A percentile compares a stretch with the other conserved stretches of the same genome.
Evolutionary conservation across 2,113 vertebrate genomes (phyloP).

Genomic region (Crotalus horridus): DNA sequence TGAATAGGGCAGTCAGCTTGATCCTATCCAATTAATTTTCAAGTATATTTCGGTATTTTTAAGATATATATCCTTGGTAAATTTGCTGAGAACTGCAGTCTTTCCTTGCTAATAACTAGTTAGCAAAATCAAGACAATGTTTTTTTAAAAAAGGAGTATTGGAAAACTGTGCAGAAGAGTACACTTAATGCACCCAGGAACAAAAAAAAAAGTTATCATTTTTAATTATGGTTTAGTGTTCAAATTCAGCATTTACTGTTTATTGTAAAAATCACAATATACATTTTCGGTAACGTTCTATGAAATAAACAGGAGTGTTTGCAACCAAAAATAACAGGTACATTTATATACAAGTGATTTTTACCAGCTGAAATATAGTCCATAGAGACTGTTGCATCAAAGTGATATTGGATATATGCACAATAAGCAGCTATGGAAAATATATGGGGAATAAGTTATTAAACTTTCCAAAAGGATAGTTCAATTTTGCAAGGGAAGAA

Average conservation of each 20-base stretch:
- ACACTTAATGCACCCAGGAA: slow-evolving; percentile 1
- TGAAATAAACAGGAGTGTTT: slow-evolving; percentile 16
- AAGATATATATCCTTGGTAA: not conserved
- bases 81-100: not conserved
- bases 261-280: not conserved
- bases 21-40: not conserved
- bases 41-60: not conserved
- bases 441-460: slow-evolving; percentile 13
- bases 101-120: not conserved
- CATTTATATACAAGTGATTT: slow-evolving; percentile 31
- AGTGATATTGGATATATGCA: not conserved
- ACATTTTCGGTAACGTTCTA: slow-evolving; percentile 33
- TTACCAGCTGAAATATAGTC: slow-evolving; percentile 28
- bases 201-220: not conserved
- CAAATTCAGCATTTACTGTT: slow-evolving; percentile 27
- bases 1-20: not conserved
- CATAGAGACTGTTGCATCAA: not conserved
- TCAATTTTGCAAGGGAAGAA: slow-evolving; percentile 37
- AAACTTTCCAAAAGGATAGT: slow-evolving; percentile 46
- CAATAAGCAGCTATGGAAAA: slow-evolving; percentile 24
- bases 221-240: slow-evolving; percentile 10
- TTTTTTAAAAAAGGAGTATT: not conserved
- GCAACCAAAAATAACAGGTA: slow-evolving; percentile 19
- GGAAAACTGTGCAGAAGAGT: not conserved
- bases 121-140: not conserved